Evolutionary conservation across 2,888 invertebrate species (phyloP).

Genomic region (Ophion obscuratus): DNA sequence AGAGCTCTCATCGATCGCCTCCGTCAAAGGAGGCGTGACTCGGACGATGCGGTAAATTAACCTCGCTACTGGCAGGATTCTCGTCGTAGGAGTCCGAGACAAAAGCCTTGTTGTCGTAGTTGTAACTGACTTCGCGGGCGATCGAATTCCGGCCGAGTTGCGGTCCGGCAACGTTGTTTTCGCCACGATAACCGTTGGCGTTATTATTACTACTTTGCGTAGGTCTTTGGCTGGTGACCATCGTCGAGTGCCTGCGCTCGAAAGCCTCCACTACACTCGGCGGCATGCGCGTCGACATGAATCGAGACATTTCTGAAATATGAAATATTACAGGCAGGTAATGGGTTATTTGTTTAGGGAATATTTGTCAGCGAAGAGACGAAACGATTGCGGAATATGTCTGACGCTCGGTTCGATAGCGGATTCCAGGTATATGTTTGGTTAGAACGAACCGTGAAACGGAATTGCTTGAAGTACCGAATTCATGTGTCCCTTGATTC

Average conservation of each 20-base stretch:
- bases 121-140: conserved; percentile 19
- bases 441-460: too few species aligned
- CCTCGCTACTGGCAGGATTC: not conserved
- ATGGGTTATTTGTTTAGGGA: not conserved
- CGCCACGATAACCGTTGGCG: conserved; percentile 37
- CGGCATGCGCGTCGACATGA: conserved; percentile 63
- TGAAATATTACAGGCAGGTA: not conserved
- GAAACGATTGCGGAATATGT: too few species aligned
- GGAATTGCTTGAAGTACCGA: too few species aligned
- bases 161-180: not conserved
- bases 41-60: conserved; percentile 34
- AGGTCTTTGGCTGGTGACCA: conserved; percentile 45
- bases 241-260: conserved; percentile 59
- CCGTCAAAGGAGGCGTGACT: conserved; percentile 59
- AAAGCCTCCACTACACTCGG: conserved; percentile 58
- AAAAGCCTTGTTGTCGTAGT: conserved; percentile 63
- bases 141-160: not conserved
- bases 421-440: too few species aligned
- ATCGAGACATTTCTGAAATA: conserved; percentile 59
- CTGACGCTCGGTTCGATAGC: too few species aligned
- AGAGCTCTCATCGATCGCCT: not conserved
- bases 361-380: not conserved
- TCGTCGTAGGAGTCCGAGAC: conserved; percentile 44
- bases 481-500: too few species aligned
- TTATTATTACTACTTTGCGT: conserved; percentile 9